Percentiles rank a stretch among this genome's conserved stretches.
These are phyloP conservation scores for Hemitrygon akajei DNA, from an alignment of 2,797 vertebrate species.

Conservation along the genomic window DNA sequence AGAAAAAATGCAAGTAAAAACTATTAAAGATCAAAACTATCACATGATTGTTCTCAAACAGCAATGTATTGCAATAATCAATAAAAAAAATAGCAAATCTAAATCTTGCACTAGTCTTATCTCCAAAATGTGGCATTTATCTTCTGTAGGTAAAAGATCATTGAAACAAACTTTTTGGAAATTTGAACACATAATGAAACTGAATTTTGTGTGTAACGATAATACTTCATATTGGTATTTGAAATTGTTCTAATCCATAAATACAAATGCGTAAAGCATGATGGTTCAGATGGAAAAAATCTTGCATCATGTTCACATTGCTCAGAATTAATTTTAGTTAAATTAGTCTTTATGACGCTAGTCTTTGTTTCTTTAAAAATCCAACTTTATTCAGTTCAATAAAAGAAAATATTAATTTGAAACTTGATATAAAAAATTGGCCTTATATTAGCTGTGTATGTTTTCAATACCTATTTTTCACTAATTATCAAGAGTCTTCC, in stretches of 20 bases:
- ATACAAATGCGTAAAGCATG: not conserved
- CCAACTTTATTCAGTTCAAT: not conserved
- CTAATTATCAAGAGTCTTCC: not conserved
- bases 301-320: not conserved
- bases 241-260: not conserved
- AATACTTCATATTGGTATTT: not conserved
- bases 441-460: not conserved
- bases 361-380: not conserved
- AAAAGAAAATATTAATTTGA: not conserved
- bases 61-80: conserved; percentile 34
- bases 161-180: not conserved
- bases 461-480: not conserved
- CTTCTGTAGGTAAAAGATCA: not conserved
- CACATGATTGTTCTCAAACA: not conserved
- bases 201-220: not conserved
- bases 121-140: not conserved
- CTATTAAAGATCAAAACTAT: conserved; percentile 35
- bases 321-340: not conserved
- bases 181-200: not conserved
- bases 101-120: not conserved
- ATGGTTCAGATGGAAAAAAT: not conserved
- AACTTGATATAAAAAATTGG: no score
- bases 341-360: not conserved
- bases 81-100: not conserved
- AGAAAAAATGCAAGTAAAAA: conserved; percentile 35